Conservation (phyloP, 2,113 vertebrate genomes). For the Tachysurus vachellii region DNA sequence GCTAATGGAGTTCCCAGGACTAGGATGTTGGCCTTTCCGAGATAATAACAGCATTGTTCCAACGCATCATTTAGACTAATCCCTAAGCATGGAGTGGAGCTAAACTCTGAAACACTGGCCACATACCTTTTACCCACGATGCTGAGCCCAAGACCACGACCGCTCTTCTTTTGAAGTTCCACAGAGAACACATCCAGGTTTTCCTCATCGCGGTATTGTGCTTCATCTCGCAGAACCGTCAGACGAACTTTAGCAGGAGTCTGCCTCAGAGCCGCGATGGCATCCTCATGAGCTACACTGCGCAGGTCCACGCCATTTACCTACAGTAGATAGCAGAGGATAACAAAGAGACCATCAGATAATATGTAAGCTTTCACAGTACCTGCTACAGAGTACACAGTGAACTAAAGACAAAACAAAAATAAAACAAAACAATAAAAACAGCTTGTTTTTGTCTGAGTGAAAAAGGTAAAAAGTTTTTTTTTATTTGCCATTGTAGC, state of each 20-base stretch:
- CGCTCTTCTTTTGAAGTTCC: slow-evolving; percentile 87
- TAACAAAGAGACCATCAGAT: not conserved
- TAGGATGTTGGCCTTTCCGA: not conserved
- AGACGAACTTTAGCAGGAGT: slow-evolving; percentile 85
- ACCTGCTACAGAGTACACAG: not conserved
- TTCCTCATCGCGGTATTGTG: slow-evolving; percentile 85
- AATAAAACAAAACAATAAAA: not conserved
- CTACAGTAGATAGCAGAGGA: slow-evolving; percentile 62
- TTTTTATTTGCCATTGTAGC: not conserved
- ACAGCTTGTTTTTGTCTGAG: not conserved
- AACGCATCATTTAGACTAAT: not conserved
- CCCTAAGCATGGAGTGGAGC: not conserved
- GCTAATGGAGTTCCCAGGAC: not conserved
- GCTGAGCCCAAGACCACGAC: slow-evolving; percentile 91
- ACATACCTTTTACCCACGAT: slow-evolving; percentile 91
- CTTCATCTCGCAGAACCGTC: slow-evolving; percentile 85
- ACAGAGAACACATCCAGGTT: slow-evolving; percentile 85
- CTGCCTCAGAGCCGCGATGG: slow-evolving; percentile 87
- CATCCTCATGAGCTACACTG: slow-evolving; percentile 86
- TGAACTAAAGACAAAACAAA: not conserved
- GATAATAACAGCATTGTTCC: not conserved
- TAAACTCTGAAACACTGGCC: not conserved
- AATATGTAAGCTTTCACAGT: not conserved
- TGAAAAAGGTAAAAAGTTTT: not conserved
- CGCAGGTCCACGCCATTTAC: slow-evolving; percentile 90